phyloP scores from a whole-genome alignment of 2,797 vertebrate genomes.

The Mallotus villosus region DNA sequence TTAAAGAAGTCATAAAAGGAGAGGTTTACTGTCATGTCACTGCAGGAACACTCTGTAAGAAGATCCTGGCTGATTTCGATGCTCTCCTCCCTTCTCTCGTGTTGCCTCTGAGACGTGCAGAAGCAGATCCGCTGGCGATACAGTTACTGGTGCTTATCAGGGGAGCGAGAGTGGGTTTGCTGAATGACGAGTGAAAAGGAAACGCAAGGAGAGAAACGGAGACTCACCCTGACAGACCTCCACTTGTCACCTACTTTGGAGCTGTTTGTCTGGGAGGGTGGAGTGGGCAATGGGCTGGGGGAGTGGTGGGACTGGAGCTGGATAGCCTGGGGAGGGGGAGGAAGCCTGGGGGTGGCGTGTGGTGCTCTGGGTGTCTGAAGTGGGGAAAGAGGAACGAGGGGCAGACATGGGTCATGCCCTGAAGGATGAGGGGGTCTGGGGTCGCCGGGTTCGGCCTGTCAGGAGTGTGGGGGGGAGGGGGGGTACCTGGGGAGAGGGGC shows the following conservation, averaged over 20 bases:
- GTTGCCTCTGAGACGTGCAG: not conserved
- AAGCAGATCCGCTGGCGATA: slow-evolving; percentile 3
- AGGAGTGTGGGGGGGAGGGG: not conserved
- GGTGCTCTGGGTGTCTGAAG: not conserved
- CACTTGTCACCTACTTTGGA: not conserved
- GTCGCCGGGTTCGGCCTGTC: not conserved
- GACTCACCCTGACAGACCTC: not conserved
- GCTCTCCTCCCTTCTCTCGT: not conserved
- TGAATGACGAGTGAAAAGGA: not conserved
- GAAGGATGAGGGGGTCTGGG: not conserved
- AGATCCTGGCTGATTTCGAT: slow-evolving; percentile 27
- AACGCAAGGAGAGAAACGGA: not conserved
- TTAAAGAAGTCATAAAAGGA: slow-evolving; percentile 37
- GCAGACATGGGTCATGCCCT: not conserved
- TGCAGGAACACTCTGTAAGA: slow-evolving; percentile 40
- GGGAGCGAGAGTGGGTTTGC: slow-evolving; percentile 17
- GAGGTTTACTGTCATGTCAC: slow-evolving; percentile 43
- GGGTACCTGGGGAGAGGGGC: not conserved
- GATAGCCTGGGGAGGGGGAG: not conserved
- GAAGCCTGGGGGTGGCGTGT: not conserved
- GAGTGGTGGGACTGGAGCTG: not conserved
- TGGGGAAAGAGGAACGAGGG: not conserved
- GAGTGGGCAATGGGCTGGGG: not conserved
- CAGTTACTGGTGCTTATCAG: slow-evolving; percentile 42
- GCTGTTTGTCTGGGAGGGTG: not conserved